phyloP scores from a whole-genome alignment of 2,888 invertebrate species.

The Megaustenia siamemsis region DNA sequence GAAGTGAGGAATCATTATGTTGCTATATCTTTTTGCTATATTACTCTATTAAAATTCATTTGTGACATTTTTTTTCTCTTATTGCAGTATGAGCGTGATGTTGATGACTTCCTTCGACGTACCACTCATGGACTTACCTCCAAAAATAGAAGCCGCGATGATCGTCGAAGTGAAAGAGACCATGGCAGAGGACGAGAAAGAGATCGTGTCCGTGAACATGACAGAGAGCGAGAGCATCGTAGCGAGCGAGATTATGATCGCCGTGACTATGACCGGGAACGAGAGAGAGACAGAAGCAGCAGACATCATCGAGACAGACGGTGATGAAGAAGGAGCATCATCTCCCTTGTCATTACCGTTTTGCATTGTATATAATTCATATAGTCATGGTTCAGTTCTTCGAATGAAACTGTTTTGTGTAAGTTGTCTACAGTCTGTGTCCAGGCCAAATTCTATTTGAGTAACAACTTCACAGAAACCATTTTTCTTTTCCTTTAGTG shows the following conservation, averaged over 20 bases:
- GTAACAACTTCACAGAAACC: not conserved
- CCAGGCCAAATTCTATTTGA: too few relatives aligned
- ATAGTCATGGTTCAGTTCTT: not conserved
- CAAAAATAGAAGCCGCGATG: conserved; percentile 60
- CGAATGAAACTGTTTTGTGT: conserved; percentile 15
- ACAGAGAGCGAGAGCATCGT: conserved; percentile 64
- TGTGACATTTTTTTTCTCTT: not conserved
- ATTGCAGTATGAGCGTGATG: conserved; percentile 89
- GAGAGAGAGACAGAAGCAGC: conserved; percentile 43
- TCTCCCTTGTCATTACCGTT: not conserved
- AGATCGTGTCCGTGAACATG: conserved; percentile 65
- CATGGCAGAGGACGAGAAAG: conserved; percentile 66
- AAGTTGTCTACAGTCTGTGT: not conserved
- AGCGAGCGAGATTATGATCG: conserved; percentile 52
- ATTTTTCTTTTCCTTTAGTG: not conserved
- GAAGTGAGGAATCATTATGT: not conserved
- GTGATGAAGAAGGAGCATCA: not conserved
- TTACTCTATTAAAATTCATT: too few relatives aligned
- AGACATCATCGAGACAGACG: conserved; percentile 46
- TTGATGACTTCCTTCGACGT: conserved; percentile 92
- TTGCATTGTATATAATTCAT: conserved; percentile 22
- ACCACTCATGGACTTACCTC: conserved; percentile 81
- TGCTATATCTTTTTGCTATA: not conserved
- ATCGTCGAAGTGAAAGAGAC: conserved; percentile 60
- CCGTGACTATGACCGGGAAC: conserved; percentile 28